A percentile compares a stretch with the other conserved stretches of the same genome.
Evolutionary conservation across 2,113 vertebrate species (phyloP).

Genomic region (Glaucomys volans): DNA sequence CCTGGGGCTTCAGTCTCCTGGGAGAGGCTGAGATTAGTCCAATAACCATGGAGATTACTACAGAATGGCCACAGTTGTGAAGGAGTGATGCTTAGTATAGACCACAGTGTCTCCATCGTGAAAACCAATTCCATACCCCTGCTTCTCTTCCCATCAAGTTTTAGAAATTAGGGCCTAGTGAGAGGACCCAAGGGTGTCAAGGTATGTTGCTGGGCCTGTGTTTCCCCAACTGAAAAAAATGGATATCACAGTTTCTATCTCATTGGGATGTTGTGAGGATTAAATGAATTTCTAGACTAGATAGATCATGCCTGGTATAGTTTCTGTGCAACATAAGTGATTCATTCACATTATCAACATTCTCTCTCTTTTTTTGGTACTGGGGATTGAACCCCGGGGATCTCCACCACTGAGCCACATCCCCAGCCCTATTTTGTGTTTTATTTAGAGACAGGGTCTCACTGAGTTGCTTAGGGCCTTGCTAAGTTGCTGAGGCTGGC

Average conservation of each 20-base stretch:
- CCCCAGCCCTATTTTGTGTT: no score
- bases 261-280: neutral
- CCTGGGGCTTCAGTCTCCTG: neutral
- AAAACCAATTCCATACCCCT: neutral
- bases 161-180: neutral
- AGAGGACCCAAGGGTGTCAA: neutral
- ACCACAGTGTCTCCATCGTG: neutral
- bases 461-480: no score
- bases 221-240: neutral
- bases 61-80: neutral
- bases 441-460: no score
- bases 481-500: no score
- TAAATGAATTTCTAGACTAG: no score
- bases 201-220: neutral
- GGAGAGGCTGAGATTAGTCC: neutral
- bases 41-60: neutral
- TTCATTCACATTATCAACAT: neutral
- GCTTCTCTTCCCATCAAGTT: neutral
- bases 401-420: no score
- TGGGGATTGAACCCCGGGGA: no score
- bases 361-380: no score
- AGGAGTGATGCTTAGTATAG: fast-evolving
- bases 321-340: neutral
- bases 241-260: neutral
- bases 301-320: no score